Base-by-base conservation (phyloP, 1,140 invertebrate genomes). In the Mya arenaria region DNA sequence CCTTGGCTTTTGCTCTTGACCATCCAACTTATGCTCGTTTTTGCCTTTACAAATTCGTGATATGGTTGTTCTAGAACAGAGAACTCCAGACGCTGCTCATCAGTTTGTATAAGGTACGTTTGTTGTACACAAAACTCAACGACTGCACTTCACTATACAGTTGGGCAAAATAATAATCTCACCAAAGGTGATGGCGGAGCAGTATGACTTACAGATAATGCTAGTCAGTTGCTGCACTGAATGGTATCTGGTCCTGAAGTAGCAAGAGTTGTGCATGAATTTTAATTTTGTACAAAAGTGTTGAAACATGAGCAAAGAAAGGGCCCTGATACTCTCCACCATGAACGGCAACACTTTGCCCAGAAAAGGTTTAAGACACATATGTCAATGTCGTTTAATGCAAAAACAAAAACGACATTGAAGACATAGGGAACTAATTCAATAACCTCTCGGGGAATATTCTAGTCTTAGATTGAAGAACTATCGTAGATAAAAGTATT, bases 141-240 rank as follows among this genome's bases (percentile, higher is more conserved):
- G 60, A 10, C 4, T 30, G 44, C 80, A 2, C 68, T 88, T 79
- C 85, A 89, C 62, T 88, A 88, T 32, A 82, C 82, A 19, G 88
- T 89, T 78, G 86, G 87, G 63, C 88, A 84, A 28, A 63, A 60
- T 55, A 78, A 83, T 37, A 17, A 6, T 19, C 17, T 63, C 0
- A 48, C 89, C 0, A 89, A 89, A 82, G 83, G 72, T 55, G 79
- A 82, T 62, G 86, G 86, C 23, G 85, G 83, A n/a, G 81, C 86
- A 15, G 71, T 89, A 6, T 80, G 85, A 36, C 41, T 88, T 10
- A 79, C 74, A 1, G 72, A 78, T 25, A 62, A 83, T 39, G 23
- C 79, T 32, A 30, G 0, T 17, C 62, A 39, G 1, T 52, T 83
- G 13, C n/a, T 19, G 48, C 32, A 63, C 10, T 83, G 71, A 48